A percentile compares a stretch with the other conserved stretches of the same genome.
phyloP scores from a whole-genome alignment of 2,797 vertebrate species.

The Prunella strophiata region DNA sequence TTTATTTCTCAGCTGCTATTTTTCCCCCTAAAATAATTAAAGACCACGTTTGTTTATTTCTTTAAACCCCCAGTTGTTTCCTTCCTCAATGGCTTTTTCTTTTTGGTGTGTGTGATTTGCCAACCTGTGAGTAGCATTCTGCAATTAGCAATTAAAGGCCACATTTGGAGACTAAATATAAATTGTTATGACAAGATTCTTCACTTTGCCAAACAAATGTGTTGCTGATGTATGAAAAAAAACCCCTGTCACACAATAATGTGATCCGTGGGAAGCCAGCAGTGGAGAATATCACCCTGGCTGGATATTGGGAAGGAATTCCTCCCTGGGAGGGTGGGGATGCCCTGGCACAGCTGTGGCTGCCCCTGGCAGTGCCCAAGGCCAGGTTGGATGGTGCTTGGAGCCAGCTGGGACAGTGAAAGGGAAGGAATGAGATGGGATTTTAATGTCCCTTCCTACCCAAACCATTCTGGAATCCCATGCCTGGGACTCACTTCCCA shows the following conservation, averaged over 20 bases:
- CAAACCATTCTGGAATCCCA: neutral
- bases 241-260: neutral
- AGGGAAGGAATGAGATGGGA: rapidly evolving
- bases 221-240: neutral
- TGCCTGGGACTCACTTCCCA: neutral
- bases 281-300: neutral
- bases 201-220: neutral
- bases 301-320: neutral
- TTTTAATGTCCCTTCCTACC: neutral
- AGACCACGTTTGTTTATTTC: neutral
- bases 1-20: neutral
- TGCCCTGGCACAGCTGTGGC: neutral
- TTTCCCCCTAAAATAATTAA: neutral
- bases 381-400: rapidly evolving
- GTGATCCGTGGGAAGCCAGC: neutral
- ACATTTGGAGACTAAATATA: neutral
- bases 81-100: neutral
- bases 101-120: neutral
- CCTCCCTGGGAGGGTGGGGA: rapidly evolving
- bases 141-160: neutral
- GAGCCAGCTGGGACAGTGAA: rapidly evolving
- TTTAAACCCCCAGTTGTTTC: neutral
- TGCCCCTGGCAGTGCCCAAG: neutral
- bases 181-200: neutral
- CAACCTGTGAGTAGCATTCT: neutral